phyloP scores from a whole-genome alignment of 2,113 vertebrate species.

The Procavia capensis region DNA sequence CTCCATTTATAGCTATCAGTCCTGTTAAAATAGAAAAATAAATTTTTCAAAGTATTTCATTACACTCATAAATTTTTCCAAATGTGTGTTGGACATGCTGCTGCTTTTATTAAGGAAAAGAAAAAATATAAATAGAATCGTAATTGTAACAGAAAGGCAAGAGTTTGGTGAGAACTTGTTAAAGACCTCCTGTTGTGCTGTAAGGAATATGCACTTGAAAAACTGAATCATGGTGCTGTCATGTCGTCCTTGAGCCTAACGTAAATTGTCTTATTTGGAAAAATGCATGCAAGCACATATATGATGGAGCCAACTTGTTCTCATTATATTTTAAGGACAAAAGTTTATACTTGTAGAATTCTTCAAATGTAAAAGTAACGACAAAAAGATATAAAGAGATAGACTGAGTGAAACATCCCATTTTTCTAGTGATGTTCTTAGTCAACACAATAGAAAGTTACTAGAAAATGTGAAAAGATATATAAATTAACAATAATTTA shows the following conservation, averaged over 20 bases:
- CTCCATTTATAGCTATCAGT: constrained; percentile 51
- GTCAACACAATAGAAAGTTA: not conserved
- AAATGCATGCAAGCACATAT: not conserved
- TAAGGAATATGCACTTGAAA: constrained; percentile 77
- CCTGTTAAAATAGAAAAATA: constrained; percentile 70
- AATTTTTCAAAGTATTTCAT: constrained; percentile 52
- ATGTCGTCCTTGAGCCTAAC: constrained; percentile 42
- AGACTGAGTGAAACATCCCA: not conserved
- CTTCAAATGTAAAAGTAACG: not conserved
- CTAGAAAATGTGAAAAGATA: not conserved
- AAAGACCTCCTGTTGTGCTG: constrained; percentile 69
- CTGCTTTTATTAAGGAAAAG: constrained; percentile 68
- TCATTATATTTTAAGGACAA: not conserved
- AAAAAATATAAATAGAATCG: constrained; percentile 76
- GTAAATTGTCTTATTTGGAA: constrained; percentile 28
- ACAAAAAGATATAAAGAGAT: not conserved
- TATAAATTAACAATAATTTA: constrained; percentile 26
- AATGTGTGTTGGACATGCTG: constrained; percentile 44
- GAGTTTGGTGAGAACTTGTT: constrained; percentile 70
- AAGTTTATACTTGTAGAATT: not conserved
- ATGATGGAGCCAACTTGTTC: not conserved
- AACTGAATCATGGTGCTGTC: constrained; percentile 42
- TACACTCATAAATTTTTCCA: constrained; percentile 71
- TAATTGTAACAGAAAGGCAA: constrained; percentile 78
- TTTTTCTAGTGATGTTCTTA: constrained; percentile 9